Evolutionary conservation across 2,113 vertebrate species (phyloP).

Genomic region (Albula goreensis): DNA sequence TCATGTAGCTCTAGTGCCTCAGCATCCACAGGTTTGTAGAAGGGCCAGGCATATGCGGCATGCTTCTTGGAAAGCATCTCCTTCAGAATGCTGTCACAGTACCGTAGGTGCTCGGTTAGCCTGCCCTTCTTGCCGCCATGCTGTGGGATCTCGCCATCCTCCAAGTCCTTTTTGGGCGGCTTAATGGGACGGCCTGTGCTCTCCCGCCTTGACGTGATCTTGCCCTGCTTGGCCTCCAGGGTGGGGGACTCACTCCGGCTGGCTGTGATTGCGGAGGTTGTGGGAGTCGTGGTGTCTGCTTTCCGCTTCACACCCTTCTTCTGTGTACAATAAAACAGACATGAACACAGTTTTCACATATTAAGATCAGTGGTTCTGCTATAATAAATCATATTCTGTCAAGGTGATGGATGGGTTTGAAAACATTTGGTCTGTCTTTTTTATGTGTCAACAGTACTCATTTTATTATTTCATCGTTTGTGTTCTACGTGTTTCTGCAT

Average conservation of each 20-base stretch:
- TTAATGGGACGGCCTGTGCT: constrained; percentile 76
- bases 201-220: constrained; percentile 71
- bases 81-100: constrained; percentile 86
- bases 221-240: constrained; percentile 73
- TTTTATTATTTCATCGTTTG: too few relatives aligned
- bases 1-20: constrained; percentile 89
- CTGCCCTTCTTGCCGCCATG: constrained; percentile 70
- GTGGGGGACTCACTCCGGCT: constrained; percentile 70
- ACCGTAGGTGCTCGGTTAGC: constrained; percentile 80
- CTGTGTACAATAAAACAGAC: constrained; percentile 48
- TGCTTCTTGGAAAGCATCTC: constrained; percentile 96
- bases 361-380: too few relatives aligned
- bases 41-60: constrained; percentile 88
- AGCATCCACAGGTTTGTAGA: constrained; percentile 93
- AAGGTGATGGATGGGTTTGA: too few relatives aligned
- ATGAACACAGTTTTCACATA: too few relatives aligned
- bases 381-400: too few relatives aligned
- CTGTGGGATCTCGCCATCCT: constrained; percentile 72
- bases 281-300: constrained; percentile 75
- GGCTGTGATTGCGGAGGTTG: constrained; percentile 73
- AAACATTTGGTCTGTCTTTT: too few relatives aligned
- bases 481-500: too few relatives aligned
- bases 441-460: too few relatives aligned
- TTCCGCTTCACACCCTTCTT: constrained; percentile 87
- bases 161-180: constrained; percentile 76